phyloP scores from a whole-genome alignment of 2,888 invertebrate species.

The Andrena praecox region DNA sequence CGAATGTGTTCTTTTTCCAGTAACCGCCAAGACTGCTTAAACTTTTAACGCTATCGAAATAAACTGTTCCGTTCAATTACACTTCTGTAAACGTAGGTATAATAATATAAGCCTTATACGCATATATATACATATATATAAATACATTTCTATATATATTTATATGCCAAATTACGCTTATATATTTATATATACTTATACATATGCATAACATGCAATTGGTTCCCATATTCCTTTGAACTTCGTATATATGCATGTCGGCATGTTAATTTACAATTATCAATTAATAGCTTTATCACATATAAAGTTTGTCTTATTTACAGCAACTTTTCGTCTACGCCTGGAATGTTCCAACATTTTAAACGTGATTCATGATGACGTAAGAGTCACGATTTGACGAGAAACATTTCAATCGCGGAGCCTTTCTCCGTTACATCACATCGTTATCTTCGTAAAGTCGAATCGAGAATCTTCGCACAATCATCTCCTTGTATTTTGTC shows the following conservation, averaged over 20 bases:
- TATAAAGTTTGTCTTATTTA: conserved; percentile 68
- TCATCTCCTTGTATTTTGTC: conserved; percentile 5
- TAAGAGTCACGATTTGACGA: conserved; percentile 13
- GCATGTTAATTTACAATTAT: conserved; percentile 62
- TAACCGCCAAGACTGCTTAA: conserved; percentile 66
- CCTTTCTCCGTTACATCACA: neutral
- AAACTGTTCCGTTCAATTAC: conserved; percentile 45
- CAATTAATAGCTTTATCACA: conserved; percentile 67
- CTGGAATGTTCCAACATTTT: conserved; percentile 47
- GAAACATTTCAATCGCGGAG: conserved; percentile 16
- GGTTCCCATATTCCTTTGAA: conserved; percentile 66
- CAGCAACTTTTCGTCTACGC: conserved; percentile 54
- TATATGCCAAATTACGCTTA: conserved; percentile 23
- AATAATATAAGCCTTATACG: conserved; percentile 47
- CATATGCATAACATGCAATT: conserved; percentile 62
- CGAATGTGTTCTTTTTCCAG: conserved; percentile 36
- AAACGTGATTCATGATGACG: conserved; percentile 12
- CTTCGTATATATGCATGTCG: conserved; percentile 55
- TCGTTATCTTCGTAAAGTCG: conserved; percentile 8
- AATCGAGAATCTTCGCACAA: neutral
- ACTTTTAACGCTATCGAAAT: conserved; percentile 51
- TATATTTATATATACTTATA: conserved; percentile 57
- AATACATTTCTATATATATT: conserved; percentile 54
- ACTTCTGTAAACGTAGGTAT: conserved; percentile 59
- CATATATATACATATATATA: conserved; percentile 56